Evolutionary conservation across 1,140 invertebrate genomes (phyloP), one percentile per base, ranked within the genome.

Genomic region (Hylaeus volcanicus): DNA sequence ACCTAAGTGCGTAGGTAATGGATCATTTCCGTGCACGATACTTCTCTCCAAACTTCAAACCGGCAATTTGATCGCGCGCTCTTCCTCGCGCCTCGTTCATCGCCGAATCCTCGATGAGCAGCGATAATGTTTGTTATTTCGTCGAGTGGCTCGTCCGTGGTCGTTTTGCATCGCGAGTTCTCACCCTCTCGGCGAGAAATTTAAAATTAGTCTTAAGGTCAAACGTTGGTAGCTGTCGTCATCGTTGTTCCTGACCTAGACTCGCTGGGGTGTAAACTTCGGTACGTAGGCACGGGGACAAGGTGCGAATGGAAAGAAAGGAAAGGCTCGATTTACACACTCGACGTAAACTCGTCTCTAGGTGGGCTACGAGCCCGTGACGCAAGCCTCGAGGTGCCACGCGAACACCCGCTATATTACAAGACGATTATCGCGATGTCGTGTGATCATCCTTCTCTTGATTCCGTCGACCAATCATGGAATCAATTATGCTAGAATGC

Each of bases 191-290:
- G 45, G 37, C 26, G 55, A 78, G 74, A 77, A 74, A 64, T 79
- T 83, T 85, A 85, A 83, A 85, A 79, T 85, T 86, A 85, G 74
- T 72, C 51, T 70, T 77, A 82, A 86, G 78, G 79, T 81, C 84
- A 82, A 66, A 82, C 83, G 83, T 82, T 84, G 75, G 72, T 86
- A 86, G 70, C 72, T 86, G 75, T 82, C 84, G 83, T 84, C 79
- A 86, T 86, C 74, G 76, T 85, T 70, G 78, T 80, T 85, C 84
- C 83, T 86, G 79, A 84, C 82, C 79, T 84, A 86, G 81, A 83
- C 81, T 85, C 75, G 83, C 60, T 83, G 60, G 70, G 75, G 83
- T 83, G 71, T 85, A 85, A 85, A 85, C 71, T 79, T 58, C 56
- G 71, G 72, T 53, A 70, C 70, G 74, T 75, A 68, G 70, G 48